Evolutionary conservation across 2,113 vertebrate species (phyloP), one percentile per base, ranked within the genome.

Genomic region (Nannospalax galili): DNA sequence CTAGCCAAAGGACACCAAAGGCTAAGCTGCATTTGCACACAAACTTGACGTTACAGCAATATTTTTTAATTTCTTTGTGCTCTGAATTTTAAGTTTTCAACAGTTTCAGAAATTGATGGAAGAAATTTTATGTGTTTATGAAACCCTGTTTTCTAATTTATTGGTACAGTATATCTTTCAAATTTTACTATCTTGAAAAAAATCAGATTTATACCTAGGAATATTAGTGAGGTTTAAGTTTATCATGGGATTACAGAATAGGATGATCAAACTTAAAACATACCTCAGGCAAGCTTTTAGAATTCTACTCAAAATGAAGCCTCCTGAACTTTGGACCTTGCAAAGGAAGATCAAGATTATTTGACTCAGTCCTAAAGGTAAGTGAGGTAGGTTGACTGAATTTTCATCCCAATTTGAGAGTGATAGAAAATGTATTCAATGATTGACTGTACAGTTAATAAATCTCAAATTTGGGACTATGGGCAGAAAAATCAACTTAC

Each of bases 91-190:
- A 67, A 40, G 7, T 92, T 93, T 90, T 40, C 60, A 74, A 88
- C 69, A 48, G 35, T 67, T 85, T 90, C 40, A 91, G 84, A 92
- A 90, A 62, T 7, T 28, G n/a, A 65, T 88, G 32, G 35, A 65
- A 93, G 56, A 64, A 90, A 93, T 94, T 89, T 91, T 88, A 64
- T 72, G 58, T 88, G 60, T 90, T 95, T 93, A 67, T 56, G 35
- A 94, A 95, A 69, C 20, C 45, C 22, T 52, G 73, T 87, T 90
- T 92, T 95, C 64, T 73, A 84, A 90, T 92, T 80, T 95, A 92
- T 84, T 81, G 73, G 40, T 86, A 20, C 32, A 78, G 5, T 48
- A 14, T 80, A 82, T 94, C 58, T 70, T 96, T 91, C 42, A 91
- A 62, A 81, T 75, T 19, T 60, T 40, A 35, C 56, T 37, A 26